Conservation (phyloP, 1,140 invertebrate genomes). For the Cylas formicarius region DNA sequence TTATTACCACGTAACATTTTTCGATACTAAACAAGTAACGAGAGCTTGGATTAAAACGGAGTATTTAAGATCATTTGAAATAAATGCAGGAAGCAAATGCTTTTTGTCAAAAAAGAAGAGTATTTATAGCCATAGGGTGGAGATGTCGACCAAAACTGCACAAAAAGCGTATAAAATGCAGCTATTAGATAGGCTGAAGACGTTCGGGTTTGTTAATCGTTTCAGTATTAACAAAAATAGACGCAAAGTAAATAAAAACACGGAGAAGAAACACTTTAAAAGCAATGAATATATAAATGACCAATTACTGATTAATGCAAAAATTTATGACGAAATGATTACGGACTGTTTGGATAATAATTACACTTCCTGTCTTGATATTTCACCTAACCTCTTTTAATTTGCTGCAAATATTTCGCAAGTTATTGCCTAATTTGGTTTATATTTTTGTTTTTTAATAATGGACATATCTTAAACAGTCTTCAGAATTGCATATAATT, state of each 20-base stretch:
- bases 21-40: constrained; percentile 12
- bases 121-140: constrained; percentile 7
- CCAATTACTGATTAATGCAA: neutral
- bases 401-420: no score
- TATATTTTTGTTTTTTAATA: no score
- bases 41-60: constrained; percentile 13
- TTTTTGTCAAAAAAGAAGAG: constrained; percentile 1
- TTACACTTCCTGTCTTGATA: neutral
- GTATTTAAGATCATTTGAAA: constrained; percentile 8
- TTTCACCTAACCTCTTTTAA: no score
- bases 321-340: no score
- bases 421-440: no score
- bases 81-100: constrained; percentile 1
- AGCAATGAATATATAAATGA: constrained; percentile 1
- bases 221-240: constrained; percentile 3
- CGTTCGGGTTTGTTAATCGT: constrained; percentile 11
- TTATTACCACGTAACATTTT: constrained; percentile 19
- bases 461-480: no score
- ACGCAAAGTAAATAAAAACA: neutral
- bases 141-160: constrained; percentile 5
- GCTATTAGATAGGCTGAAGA: constrained; percentile 10
- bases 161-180: constrained; percentile 5
- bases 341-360: neutral
- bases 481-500: no score
- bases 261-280: neutral